phyloP scores from a whole-genome alignment of 2,888 invertebrate genomes.

The Furcula furcula region DNA sequence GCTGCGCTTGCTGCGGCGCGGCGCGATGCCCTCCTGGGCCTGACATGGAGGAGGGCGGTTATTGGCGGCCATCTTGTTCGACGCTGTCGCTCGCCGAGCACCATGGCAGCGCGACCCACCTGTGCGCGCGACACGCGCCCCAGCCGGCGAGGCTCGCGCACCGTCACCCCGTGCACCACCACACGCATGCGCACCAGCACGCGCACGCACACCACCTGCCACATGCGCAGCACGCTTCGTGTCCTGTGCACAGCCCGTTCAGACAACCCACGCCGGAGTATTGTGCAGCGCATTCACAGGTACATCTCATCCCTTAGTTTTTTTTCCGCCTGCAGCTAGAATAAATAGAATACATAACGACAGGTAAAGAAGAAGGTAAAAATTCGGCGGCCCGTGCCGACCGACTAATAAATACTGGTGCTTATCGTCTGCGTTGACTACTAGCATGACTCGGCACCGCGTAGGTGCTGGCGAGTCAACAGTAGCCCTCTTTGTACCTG shows the following conservation, averaged over 20 bases:
- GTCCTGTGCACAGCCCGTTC: constrained; percentile 89
- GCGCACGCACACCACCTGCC: constrained; percentile 68
- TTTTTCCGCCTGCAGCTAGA: no score
- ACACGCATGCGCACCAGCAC: constrained; percentile 70
- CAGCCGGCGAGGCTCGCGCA: constrained; percentile 64
- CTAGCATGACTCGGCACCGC: no score
- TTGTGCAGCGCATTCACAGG: constrained; percentile 77
- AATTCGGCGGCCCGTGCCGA: no score
- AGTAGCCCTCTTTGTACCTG: no score
- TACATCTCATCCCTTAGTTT: no score
- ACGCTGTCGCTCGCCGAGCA: constrained; percentile 75
- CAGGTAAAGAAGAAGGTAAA: no score
- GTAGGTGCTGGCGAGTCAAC: no score
- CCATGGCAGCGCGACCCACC: constrained; percentile 71
- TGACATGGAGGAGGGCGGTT: constrained; percentile 79
- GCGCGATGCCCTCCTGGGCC: constrained; percentile 74
- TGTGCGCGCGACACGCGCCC: constrained; percentile 72
- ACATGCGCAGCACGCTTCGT: constrained; percentile 77
- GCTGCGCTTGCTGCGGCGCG: constrained; percentile 79
- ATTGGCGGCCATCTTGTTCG: constrained; percentile 78
- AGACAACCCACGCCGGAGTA: constrained; percentile 81
- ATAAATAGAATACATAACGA: no score
- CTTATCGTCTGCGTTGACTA: no score
- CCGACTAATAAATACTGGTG: no score
- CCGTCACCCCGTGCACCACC: constrained; percentile 63